Conservation (phyloP, 2,888 invertebrate species). For the Lepidocyrtinus sp. region DNA sequence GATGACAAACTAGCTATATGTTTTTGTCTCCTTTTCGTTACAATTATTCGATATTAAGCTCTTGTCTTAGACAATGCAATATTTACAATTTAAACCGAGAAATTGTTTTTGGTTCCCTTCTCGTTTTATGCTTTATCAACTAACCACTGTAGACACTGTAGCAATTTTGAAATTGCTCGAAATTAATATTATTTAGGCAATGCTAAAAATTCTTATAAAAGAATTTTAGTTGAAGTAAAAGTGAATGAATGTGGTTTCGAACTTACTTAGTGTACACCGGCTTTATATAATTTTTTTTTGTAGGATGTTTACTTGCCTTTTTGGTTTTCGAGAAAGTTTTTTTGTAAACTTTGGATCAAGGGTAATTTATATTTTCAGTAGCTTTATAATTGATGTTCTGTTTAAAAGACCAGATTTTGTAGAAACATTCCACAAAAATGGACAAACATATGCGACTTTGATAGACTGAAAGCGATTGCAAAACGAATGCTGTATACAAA, state of each 20-base stretch:
- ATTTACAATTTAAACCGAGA: constrained; percentile 49
- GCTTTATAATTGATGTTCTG: background rate
- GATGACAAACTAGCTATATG: constrained; percentile 16
- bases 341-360: constrained; percentile 5
- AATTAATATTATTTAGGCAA: no score
- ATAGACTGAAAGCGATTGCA: constrained; percentile 51
- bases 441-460: constrained; percentile 43
- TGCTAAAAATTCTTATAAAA: no score
- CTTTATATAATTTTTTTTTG: no score
- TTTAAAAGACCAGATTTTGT: background rate
- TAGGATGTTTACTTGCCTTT: background rate
- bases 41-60: background rate
- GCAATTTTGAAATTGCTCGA: no score
- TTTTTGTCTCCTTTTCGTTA: background rate
- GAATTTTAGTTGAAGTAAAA: no score
- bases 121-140: no score
- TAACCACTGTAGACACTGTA: no score
- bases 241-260: no score
- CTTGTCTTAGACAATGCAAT: constrained; percentile 53
- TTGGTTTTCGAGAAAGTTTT: background rate
- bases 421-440: constrained; percentile 43
- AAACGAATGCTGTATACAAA: constrained; percentile 31
- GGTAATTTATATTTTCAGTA: background rate
- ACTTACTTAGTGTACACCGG: no score
- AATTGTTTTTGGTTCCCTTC: no score